Base-by-base conservation (phyloP, 2,113 vertebrate genomes). In the Xiphophorus hellerii region DNA sequence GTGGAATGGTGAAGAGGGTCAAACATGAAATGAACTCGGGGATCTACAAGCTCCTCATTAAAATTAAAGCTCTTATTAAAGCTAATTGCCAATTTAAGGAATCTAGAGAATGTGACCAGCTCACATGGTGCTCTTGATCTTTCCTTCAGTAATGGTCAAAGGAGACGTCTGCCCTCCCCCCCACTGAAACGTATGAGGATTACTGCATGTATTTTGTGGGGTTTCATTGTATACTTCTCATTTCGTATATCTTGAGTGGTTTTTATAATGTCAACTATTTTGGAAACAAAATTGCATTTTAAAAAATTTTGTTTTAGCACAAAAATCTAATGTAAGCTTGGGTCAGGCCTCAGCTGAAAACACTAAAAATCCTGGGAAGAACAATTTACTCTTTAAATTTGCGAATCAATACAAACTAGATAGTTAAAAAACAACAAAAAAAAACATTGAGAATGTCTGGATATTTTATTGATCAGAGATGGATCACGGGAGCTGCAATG, bases 31-130 rank as follows among this genome's bases (percentile, higher is more conserved):
- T 87, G 79, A 85, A 78, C 75, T 72, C 29, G 62, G 12, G 76
- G 84, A 86, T 90, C 76, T 77, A 77, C 33, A 81, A 82, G 83
- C 70, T 66, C 62, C 90, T 93, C 93, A 93, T 95, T 94, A 94
- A 95, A 95, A 93, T 94, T 93, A 94, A 94, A 92, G 78, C 61
- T 66, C 90, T 94, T 92, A 94, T 95, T 95, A 94, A 94, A 94
- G 91, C 84, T 92, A 94, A 94, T 93, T 92, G 93, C 61, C 92
- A 93, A 94, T 93, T 93, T 92, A 92, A 90, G 76, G 82, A 87
- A 90, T 84, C 77, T 69, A 78, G 35, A 78, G 87, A 81, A 90
- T 89, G 82, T 79, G 80, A 91, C 74, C 73, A 35, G 27, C 82
- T 73, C 4, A 1, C 48, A 35, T 13, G 63, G 29, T 3, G 14